phyloP scores from a whole-genome alignment of 2,797 vertebrate species.

The Champsocephalus esox region DNA sequence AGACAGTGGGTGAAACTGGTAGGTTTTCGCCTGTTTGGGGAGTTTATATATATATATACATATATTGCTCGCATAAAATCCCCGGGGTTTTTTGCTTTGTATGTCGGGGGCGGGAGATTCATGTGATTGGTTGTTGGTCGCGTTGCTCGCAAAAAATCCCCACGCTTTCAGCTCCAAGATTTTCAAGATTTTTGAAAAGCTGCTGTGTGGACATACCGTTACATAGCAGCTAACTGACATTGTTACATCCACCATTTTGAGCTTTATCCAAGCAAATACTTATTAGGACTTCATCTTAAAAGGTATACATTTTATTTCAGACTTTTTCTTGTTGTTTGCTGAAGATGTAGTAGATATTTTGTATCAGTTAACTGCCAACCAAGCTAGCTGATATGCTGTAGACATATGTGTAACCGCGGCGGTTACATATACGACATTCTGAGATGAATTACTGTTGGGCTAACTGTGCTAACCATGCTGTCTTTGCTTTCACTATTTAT shows the following conservation, averaged over 20 bases:
- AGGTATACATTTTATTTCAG: neutral
- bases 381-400: neutral
- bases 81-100: too few relatives aligned
- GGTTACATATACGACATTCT: too few relatives aligned
- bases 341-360: neutral
- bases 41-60: too few relatives aligned
- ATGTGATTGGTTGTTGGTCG: too few relatives aligned
- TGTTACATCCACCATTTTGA: slow-evolving; percentile 11
- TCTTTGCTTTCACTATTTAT: neutral
- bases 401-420: too few relatives aligned
- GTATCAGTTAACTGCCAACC: neutral
- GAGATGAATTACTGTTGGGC: neutral
- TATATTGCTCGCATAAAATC: too few relatives aligned
- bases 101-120: too few relatives aligned
- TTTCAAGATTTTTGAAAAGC: too few relatives aligned
- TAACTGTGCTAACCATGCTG: neutral
- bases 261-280: neutral
- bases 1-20: too few relatives aligned
- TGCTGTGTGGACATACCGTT: neutral
- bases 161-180: too few relatives aligned
- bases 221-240: neutral
- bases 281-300: neutral
- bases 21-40: too few relatives aligned
- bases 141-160: too few relatives aligned
- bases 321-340: neutral